These are phyloP conservation scores for Hyalella azteca DNA, from an alignment of 2,888 invertebrate species.

Conservation along the genomic window DNA sequence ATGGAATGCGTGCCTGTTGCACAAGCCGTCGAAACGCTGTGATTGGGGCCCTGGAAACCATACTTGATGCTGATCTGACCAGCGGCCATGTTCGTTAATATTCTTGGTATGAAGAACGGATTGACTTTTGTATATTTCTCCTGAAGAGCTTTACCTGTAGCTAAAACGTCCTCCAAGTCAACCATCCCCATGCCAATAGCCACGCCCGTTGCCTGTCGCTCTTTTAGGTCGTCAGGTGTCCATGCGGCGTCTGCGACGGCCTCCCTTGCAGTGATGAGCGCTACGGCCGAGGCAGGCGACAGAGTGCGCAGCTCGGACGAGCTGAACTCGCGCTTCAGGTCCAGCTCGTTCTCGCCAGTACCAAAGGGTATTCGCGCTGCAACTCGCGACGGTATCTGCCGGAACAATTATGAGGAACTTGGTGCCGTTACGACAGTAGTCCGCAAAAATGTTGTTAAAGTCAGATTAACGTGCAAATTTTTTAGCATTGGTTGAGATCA, in stretches of 20 bases:
- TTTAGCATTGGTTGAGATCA: too few species aligned
- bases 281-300: background rate
- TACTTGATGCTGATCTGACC: constrained; percentile 62
- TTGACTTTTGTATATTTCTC: constrained; percentile 49
- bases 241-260: constrained; percentile 44
- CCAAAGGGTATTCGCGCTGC: constrained; percentile 15
- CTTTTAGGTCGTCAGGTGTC: background rate
- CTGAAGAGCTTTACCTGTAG: constrained; percentile 43
- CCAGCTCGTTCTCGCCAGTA: constrained; percentile 18
- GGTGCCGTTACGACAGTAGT: too few species aligned
- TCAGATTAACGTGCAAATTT: too few species aligned
- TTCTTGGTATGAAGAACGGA: constrained; percentile 56
- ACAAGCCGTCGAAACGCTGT: constrained; percentile 74
- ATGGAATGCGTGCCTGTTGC: constrained; percentile 68
- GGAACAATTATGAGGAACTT: background rate
- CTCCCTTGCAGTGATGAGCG: constrained; percentile 46
- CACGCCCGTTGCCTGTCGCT: constrained; percentile 50
- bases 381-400: constrained; percentile 14
- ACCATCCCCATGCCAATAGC: constrained; percentile 59
- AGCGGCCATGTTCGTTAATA: constrained; percentile 58
- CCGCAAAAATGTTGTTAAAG: too few species aligned
- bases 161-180: constrained; percentile 53
- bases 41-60: constrained; percentile 77
- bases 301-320: background rate
- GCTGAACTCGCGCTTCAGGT: background rate